phyloP scores from a whole-genome alignment of 1,140 invertebrate genomes.

The Trichonephila inaurata region DNA sequence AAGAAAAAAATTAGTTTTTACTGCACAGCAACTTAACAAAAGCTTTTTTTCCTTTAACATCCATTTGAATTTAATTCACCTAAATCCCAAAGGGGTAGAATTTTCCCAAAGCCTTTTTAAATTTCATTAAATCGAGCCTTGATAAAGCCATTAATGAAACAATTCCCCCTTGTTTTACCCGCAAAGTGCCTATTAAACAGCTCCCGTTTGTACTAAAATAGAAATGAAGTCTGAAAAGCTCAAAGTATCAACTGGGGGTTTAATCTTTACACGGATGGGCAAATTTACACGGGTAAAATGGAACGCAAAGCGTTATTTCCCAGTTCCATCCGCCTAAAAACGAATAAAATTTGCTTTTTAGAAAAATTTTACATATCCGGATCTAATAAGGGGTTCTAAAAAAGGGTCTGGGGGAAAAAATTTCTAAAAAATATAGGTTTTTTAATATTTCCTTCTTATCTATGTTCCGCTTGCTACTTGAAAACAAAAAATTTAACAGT shows the following conservation, averaged over 20 bases:
- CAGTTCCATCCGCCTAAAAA: not conserved
- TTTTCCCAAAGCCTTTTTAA: conserved; percentile 4
- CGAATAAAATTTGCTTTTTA: not conserved
- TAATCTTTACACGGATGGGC: not conserved
- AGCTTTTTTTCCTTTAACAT: conserved; percentile 10
- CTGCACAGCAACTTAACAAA: not conserved
- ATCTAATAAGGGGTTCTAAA: not conserved
- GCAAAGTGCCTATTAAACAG: conserved; percentile 19
- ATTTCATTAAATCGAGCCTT: conserved; percentile 47
- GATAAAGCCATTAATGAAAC: conserved; percentile 41
- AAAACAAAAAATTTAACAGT: too few species aligned
- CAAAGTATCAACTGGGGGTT: conserved; percentile 31
- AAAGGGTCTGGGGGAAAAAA: not conserved
- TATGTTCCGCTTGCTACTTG: too few species aligned
- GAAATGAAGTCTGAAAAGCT: not conserved
- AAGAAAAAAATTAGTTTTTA: not conserved
- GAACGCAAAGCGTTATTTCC: not conserved
- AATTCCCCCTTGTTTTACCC: not conserved
- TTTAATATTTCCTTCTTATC: too few species aligned
- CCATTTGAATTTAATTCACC: not conserved
- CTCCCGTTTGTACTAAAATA: conserved; percentile 3
- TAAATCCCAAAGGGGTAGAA: not conserved
- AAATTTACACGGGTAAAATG: conserved; percentile 7
- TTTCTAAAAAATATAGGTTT: not conserved
- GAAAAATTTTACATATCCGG: not conserved